These are phyloP conservation scores for Meloidogyne hapla DNA, from an alignment of 1,140 invertebrate species.

Conservation along the genomic window DNA sequence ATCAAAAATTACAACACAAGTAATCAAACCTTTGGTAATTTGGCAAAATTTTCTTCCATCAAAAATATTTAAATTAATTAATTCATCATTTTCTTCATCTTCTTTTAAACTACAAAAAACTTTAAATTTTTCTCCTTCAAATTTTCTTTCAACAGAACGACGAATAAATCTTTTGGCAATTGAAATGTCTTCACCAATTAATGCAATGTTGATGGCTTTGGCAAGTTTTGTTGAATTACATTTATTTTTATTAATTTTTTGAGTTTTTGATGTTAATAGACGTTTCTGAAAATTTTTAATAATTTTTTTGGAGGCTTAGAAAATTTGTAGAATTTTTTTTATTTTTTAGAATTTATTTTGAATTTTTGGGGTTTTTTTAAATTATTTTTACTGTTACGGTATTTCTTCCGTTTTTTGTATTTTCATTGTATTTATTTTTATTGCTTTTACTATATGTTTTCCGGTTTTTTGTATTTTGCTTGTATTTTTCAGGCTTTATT, in stretches of 20 bases:
- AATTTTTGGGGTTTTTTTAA: no score
- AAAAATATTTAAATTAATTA: neutral
- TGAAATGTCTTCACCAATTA: neutral
- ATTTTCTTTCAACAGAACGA: neutral
- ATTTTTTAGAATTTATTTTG: no score
- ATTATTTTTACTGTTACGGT: no score
- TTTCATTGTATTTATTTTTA: no score
- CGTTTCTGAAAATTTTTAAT: no score
- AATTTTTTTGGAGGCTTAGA: no score
- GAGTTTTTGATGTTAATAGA: neutral
- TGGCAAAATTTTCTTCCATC: neutral
- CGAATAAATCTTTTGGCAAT: neutral
- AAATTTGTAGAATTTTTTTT: no score
- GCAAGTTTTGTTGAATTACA: neutral
- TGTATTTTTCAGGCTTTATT: no score
- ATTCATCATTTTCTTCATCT: neutral
- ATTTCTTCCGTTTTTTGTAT: no score
- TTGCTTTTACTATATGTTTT: no score
- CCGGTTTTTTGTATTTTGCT: no score
- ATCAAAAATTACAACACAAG: conserved; percentile 3
- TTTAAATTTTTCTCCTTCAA: neutral
- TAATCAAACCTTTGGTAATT: neutral
- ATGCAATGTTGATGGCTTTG: neutral
- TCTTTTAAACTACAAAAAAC: neutral
- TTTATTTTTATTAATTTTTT: neutral